phyloP scores from a whole-genome alignment of 2,888 invertebrate genomes.

The Eupithecia tripunctaria region DNA sequence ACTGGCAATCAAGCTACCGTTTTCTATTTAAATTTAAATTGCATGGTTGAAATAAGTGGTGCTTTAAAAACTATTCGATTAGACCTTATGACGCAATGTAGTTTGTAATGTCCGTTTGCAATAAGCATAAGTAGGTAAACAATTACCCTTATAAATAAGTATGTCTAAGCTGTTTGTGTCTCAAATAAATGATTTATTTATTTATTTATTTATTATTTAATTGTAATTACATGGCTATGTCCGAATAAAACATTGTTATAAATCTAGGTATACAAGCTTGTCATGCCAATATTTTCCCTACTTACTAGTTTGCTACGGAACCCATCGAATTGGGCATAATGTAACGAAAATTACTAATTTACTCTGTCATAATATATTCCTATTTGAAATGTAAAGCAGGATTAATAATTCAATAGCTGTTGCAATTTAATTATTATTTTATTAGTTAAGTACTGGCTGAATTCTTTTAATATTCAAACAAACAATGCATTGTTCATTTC shows the following conservation, averaged over 20 bases:
- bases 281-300: not conserved
- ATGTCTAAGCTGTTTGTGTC: too few species aligned
- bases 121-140: not conserved
- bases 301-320: not conserved
- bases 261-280: not conserved
- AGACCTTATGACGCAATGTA: not conserved
- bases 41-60: not conserved
- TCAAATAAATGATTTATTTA: too few species aligned
- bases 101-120: too few species aligned
- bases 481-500: not conserved
- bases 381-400: slow-evolving; percentile 26
- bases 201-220: too few species aligned
- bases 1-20: slow-evolving; percentile 1
- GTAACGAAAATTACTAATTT: slow-evolving; percentile 29
- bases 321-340: slow-evolving; percentile 11
- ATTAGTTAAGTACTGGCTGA: not conserved
- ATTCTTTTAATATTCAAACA: not conserved
- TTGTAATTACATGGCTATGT: not conserved
- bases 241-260: not conserved
- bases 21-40: not conserved
- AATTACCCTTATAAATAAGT: too few species aligned
- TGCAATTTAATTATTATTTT: slow-evolving; percentile 8
- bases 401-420: slow-evolving; percentile 14
- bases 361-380: slow-evolving; percentile 13
- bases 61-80: not conserved